phyloP scores from a whole-genome alignment of 2,888 invertebrate genomes.

The Neuroscelio doddi region DNA sequence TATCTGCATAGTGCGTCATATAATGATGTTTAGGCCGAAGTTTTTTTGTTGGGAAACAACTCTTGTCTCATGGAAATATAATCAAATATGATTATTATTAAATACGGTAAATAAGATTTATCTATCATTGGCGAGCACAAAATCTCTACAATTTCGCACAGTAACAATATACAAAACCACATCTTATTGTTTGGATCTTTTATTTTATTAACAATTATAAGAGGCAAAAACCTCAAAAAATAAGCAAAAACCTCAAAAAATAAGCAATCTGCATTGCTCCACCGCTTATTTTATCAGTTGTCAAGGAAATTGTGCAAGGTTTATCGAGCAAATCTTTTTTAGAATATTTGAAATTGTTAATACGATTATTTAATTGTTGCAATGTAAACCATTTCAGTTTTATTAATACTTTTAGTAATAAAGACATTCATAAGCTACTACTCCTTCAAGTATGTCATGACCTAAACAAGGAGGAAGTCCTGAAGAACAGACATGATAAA shows the following conservation, averaged over 20 bases:
- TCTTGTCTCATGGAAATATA: constrained; percentile 35
- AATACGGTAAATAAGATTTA: constrained; percentile 32
- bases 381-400: constrained; percentile 38
- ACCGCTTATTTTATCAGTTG: constrained; percentile 22
- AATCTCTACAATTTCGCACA: too few relatives aligned
- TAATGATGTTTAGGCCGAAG: too few relatives aligned
- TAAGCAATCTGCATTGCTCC: constrained; percentile 40
- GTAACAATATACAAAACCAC: constrained; percentile 39
- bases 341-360: constrained; percentile 25
- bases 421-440: constrained; percentile 26
- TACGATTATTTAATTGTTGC: constrained; percentile 21
- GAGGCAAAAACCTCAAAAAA: constrained; percentile 40
- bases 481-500: constrained; percentile 37
- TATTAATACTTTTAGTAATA: constrained; percentile 29
- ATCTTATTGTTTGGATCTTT: constrained; percentile 29
- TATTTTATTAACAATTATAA: constrained; percentile 37
- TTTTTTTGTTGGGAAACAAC: constrained; percentile 26
- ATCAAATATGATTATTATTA: too few relatives aligned
- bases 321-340: constrained; percentile 38
- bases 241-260: too few relatives aligned
- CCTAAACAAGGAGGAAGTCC: constrained; percentile 45
- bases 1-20: constrained; percentile 35
- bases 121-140: constrained; percentile 48
- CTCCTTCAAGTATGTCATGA: constrained; percentile 41
- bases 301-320: constrained; percentile 20